Conservation (phyloP, 2,888 invertebrate genomes). For the Noctua janthe region DNA sequence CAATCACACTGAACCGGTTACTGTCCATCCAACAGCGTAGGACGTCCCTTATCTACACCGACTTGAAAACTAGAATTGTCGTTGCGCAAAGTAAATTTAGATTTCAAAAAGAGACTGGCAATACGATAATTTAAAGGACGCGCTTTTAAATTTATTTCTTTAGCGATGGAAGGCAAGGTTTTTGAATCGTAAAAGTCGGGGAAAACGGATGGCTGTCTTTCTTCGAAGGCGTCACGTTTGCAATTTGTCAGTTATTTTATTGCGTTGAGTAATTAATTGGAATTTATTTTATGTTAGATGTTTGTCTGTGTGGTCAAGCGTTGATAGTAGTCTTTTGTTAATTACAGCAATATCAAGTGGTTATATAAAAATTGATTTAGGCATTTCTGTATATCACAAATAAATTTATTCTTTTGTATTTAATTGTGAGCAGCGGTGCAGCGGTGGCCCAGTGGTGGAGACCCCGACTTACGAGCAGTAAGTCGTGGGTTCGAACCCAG, state of each 20-base stretch:
- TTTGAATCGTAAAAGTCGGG: constrained; percentile 46
- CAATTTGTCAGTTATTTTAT: constrained; percentile 54
- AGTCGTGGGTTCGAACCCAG: too few relatives aligned
- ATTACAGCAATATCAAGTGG: background rate
- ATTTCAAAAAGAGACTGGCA: constrained; percentile 60
- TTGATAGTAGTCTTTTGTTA: constrained; percentile 2
- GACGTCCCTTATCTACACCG: constrained; percentile 71
- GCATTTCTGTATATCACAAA: background rate
- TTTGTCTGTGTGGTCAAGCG: constrained; percentile 27
- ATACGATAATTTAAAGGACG: constrained; percentile 56
- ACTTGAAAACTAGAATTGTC: constrained; percentile 69
- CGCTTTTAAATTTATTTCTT: constrained; percentile 49
- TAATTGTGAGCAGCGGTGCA: too few relatives aligned
- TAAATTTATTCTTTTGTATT: background rate
- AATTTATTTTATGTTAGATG: constrained; percentile 29
- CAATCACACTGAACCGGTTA: constrained; percentile 67
- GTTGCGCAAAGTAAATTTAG: constrained; percentile 65
- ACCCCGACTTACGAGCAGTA: too few relatives aligned
- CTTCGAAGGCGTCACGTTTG: constrained; percentile 17
- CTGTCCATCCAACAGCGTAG: constrained; percentile 70
- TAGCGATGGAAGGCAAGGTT: constrained; percentile 12
- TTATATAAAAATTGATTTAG: background rate
- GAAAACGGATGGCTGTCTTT: constrained; percentile 36
- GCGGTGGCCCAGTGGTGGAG: too few relatives aligned
- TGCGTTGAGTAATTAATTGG: constrained; percentile 42